These are phyloP conservation scores for Melanostigma gelatinosum DNA, from an alignment of 2,113 vertebrate species.

Conservation along the genomic window DNA sequence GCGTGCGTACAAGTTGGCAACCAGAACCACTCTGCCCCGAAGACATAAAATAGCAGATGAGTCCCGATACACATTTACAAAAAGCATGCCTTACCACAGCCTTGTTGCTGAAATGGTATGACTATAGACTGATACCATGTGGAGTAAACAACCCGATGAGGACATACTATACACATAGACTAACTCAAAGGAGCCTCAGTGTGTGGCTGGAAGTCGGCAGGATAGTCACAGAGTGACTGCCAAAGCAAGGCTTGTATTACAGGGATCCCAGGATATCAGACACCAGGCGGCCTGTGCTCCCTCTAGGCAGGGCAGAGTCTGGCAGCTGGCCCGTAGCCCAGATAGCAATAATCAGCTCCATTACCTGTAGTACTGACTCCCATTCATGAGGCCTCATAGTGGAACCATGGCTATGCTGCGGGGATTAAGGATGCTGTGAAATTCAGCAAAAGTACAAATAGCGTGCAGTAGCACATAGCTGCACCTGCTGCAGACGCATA, in stretches of 20 bases:
- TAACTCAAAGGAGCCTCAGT: conserved; percentile 62
- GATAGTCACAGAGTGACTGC: conserved; percentile 67
- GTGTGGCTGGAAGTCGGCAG: conserved; percentile 74
- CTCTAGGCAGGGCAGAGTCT: conserved; percentile 74
- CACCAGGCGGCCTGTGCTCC: conserved; percentile 76
- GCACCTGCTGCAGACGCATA: conserved; percentile 51
- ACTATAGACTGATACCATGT: conserved; percentile 47
- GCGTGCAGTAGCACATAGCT: conserved; percentile 36
- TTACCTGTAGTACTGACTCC: conserved; percentile 80
- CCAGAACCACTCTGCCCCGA: neutral
- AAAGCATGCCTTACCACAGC: conserved; percentile 29
- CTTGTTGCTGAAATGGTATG: conserved; percentile 49
- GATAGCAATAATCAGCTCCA: conserved; percentile 81
- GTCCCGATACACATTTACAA: conserved; percentile 18
- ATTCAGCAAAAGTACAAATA: conserved; percentile 55
- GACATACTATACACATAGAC: conserved; percentile 67
- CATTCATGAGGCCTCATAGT: conserved; percentile 72
- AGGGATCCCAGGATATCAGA: conserved; percentile 82
- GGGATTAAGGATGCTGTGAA: conserved; percentile 59
- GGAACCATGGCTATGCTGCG: conserved; percentile 57
- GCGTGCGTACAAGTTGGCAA: conserved; percentile 1
- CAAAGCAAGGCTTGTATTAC: conserved; percentile 80
- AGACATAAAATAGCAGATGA: conserved; percentile 23
- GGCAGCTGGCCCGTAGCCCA: conserved; percentile 78
- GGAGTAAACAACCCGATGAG: conserved; percentile 64